Conservation (phyloP, 2,797 vertebrate species). For the Melopsittacus undulatus region DNA sequence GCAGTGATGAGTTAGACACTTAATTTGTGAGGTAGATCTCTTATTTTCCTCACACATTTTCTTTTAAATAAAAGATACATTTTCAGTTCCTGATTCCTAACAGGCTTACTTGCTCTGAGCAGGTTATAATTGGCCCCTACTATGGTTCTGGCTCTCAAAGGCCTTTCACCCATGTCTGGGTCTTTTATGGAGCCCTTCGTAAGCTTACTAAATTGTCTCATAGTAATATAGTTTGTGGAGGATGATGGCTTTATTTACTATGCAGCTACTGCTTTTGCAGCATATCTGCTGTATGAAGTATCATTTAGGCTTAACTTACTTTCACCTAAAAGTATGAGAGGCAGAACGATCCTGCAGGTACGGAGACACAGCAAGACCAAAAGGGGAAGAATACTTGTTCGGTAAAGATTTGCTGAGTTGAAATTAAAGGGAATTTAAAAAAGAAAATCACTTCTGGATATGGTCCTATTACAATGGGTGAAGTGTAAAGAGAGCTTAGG, state of each 20-base stretch:
- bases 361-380: background rate
- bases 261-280: background rate
- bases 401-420: background rate
- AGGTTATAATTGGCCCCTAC: background rate
- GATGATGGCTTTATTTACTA: background rate
- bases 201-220: background rate
- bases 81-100: background rate
- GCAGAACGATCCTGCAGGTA: background rate
- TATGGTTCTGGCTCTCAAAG: background rate
- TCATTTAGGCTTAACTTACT: background rate
- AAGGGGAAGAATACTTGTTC: background rate
- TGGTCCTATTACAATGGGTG: background rate
- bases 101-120: background rate
- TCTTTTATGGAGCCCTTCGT: background rate
- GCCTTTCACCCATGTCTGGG: background rate
- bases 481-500: background rate
- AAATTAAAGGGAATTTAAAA: background rate
- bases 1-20: background rate
- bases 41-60: background rate
- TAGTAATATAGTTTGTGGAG: background rate
- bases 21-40: background rate
- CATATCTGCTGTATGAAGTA: background rate
- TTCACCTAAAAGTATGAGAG: background rate
- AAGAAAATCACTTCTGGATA: background rate
- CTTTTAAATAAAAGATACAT: background rate